Conservation (phyloP, 2,113 vertebrate genomes). For the Scartelaos histophorus region DNA sequence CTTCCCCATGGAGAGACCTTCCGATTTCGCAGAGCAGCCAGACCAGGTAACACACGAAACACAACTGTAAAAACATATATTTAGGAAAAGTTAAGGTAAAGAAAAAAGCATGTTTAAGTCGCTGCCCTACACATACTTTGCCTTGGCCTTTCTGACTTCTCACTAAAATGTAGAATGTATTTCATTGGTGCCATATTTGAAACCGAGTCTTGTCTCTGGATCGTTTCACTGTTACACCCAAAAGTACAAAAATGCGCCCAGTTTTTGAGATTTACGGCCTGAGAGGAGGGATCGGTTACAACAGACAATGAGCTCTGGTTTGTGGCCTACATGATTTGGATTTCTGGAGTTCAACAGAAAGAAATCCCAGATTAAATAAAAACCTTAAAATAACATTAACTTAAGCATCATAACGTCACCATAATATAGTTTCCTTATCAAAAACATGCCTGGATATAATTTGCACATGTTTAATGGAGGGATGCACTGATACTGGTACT, state of each 20-base stretch:
- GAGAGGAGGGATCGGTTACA: slow-evolving; percentile 18
- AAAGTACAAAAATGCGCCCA: slow-evolving; percentile 15
- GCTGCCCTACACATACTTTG: background rate
- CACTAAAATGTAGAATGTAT: slow-evolving; percentile 18
- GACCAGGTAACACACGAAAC: slow-evolving; percentile 48
- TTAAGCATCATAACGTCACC: too few relatives aligned
- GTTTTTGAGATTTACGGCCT: slow-evolving; percentile 2
- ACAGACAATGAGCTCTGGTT: slow-evolving; percentile 12
- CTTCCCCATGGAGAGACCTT: slow-evolving; percentile 40
- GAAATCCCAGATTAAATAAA: slow-evolving; percentile 5
- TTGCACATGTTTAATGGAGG: too few relatives aligned
- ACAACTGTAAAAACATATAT: background rate
- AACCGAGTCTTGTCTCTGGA: background rate
- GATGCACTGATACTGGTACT: too few relatives aligned
- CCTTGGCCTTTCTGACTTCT: slow-evolving; percentile 1
- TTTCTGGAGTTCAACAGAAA: slow-evolving; percentile 11
- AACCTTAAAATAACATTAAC: too few relatives aligned
- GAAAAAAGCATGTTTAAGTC: background rate
- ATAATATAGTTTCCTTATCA: too few relatives aligned
- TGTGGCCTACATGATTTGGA: background rate
- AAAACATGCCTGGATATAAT: too few relatives aligned
- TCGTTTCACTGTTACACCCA: slow-evolving; percentile 19
- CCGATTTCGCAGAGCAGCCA: slow-evolving; percentile 31
- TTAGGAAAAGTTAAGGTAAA: background rate
- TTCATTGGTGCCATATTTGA: slow-evolving; percentile 8